Evolutionary conservation across 1,140 invertebrate genomes (phyloP).

Genomic region (Contarinia nasturtii): DNA sequence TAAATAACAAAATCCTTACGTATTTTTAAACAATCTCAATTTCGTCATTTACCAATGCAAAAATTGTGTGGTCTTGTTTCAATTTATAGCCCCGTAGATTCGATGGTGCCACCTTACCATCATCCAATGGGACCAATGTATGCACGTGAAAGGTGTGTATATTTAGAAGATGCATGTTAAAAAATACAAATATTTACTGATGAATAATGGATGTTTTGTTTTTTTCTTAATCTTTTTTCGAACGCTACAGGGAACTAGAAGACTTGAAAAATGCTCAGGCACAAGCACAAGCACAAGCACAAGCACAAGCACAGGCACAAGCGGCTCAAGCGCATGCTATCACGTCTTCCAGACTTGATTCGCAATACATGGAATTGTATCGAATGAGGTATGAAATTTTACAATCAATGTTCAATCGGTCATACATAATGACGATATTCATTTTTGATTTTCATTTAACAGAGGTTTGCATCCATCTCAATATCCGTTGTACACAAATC

Average conservation of each 20-base stretch:
- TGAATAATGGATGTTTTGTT: too few species aligned
- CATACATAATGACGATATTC: too few species aligned
- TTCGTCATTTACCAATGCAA: too few species aligned
- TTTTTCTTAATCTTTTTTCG: too few species aligned
- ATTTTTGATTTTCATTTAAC: conserved; percentile 11
- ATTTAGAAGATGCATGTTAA: too few species aligned
- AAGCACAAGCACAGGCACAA: too few species aligned
- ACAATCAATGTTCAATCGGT: background rate
- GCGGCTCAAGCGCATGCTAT: conserved; percentile 17
- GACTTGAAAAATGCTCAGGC: conserved; percentile 54
- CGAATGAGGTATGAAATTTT: conserved; percentile 31
- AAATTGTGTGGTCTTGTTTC: too few species aligned
- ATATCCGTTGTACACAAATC: conserved; percentile 33
- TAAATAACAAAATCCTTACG: background rate
- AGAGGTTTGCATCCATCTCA: conserved; percentile 36
- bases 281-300: conserved; percentile 20
- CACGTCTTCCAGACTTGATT: conserved; percentile 50
- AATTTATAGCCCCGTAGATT: conserved; percentile 26
- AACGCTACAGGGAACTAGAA: conserved; percentile 55
- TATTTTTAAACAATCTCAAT: background rate
- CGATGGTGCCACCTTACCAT: conserved; percentile 25
- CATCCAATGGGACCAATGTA: conserved; percentile 26
- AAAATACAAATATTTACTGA: too few species aligned
- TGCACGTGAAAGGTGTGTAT: conserved; percentile 22
- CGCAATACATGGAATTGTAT: conserved; percentile 81